Base-by-base conservation (phyloP, 2,888 invertebrate genomes). In the Desoria tigrina region DNA sequence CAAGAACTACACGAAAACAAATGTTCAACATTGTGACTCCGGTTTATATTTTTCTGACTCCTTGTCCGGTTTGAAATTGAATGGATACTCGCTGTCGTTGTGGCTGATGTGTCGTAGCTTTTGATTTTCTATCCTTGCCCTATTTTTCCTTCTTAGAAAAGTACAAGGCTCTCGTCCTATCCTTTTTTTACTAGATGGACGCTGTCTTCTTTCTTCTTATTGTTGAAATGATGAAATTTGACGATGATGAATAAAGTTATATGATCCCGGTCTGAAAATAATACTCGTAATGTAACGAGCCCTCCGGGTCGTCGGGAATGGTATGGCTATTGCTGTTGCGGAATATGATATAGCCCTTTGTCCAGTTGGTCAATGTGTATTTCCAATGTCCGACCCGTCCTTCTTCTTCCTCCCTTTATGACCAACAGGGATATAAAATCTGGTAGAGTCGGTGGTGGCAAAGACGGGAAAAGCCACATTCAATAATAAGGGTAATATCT, bases 1-100 rank as follows among this genome's bases (percentile, higher is more conserved):
- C 74, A 66, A 74, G 69, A 70, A 75, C 72, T 63, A 75, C 72
- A 69, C 75, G 74, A 45, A 74, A 74, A 70, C 73, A 75, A 68
- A 74, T 75, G 68, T 68, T 67, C 67, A 66, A 75, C 75, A 75
- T 75, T 69, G 66, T 72, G 65, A 63, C 60, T 65, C 63, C 32
- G 42, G 56, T 59, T 49, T 7, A 11, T 9, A n/a, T 51, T 4
- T 26, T 24, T 51, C 14, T 51, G 51, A 32, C 51, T 45, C 45
- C 21, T 16, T 18, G 21, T 45, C 21, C 45, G 45, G 9, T 16
- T 45, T 45, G 6, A 16, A 45, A 45, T 45, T 45, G 9, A 45
- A 21, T 45, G 45, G 51, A 51, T 23, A 51, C 4, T 21, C 24
- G 6, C 24, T 21, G 11, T 26, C 21, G 51, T 21, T 51, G 51